Base-by-base conservation (phyloP, 1,140 invertebrate genomes). In the Helicorthomorpha holstii region DNA sequence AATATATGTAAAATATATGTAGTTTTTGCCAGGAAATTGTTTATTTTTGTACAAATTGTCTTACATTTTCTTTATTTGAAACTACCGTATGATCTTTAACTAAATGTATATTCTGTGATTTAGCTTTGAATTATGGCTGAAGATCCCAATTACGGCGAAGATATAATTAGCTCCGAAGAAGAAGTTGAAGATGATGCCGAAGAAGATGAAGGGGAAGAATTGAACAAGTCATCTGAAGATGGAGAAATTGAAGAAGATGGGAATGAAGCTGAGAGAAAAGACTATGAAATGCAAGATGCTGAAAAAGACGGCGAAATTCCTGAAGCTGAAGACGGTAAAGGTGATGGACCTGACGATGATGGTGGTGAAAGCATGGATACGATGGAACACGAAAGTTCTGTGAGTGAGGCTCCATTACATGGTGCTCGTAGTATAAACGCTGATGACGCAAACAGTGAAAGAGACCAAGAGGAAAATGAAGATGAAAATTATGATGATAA, bases 251-350 rank as follows among this genome's bases (percentile, higher is more conserved):
- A 25, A 12, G 51, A 1, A 24, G 50, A 46, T 27, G 34, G 34
- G 1, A 25, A 16, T 23, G 21, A 3, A 43, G 48, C 19, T 34
- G 51, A 23, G 3, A 29, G 27, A 14, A 38, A 22, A 16, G 66
- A 66, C 50, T 63, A 63, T 47, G 68, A 66, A 56, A 66, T 55
- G 16, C 67, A 64, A 48, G 68, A 66, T 48, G 64, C 68, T 55
- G 70, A 65, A 19, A 60, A 58, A 57, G 56, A 54, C 43, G 56
- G 55, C 48, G 57, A 55, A 16, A 56, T 55, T 43, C 59, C 45
- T 34, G 59, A 44, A 49, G 50, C 56, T 23, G 55, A 38, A 52
- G 45, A 24, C 26, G 56, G n/a, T 1, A 38, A 22, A 38, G 56
- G 21, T 41, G 29, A 27, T 42, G 26, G 26, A 34, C n/a, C 25